Conservation (phyloP, 92 coral and sea anemone species). For the Isaurus tuberculatus region DNA sequence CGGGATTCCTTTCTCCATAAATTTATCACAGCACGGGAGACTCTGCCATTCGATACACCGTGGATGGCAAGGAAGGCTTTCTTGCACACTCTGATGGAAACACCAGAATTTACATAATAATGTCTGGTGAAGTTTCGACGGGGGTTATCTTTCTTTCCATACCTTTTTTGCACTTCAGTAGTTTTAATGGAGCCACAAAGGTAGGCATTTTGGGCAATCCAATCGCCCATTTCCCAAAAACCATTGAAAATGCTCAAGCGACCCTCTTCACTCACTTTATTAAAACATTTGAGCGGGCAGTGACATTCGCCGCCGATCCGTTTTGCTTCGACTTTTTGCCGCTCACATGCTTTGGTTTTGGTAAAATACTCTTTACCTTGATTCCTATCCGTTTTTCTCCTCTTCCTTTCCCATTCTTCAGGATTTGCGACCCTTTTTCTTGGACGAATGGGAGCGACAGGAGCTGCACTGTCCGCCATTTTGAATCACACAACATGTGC, state of each 20-base stretch:
- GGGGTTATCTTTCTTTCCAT: constrained; percentile 49
- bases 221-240: constrained; percentile 64
- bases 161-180: constrained; percentile 52
- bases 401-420: constrained; percentile 56
- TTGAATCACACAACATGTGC: constrained; percentile 35
- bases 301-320: constrained; percentile 50
- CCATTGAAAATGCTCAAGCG: constrained; percentile 49
- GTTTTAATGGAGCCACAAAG: constrained; percentile 57
- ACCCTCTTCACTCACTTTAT: constrained; percentile 54
- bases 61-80: constrained; percentile 60
- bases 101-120: constrained; percentile 52
- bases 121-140: constrained; percentile 53
- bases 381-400: constrained; percentile 49
- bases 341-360: constrained; percentile 49
- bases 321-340: constrained; percentile 56
- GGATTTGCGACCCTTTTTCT: constrained; percentile 52
- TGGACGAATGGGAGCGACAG: constrained; percentile 40
- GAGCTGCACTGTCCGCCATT: constrained; percentile 52
- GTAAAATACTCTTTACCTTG: constrained; percentile 63
- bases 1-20: constrained; percentile 44
- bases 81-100: constrained; percentile 52
- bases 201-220: constrained; percentile 64
- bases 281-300: constrained; percentile 62
- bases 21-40: constrained; percentile 48
- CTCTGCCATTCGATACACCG: constrained; percentile 58